These are phyloP conservation scores for Henricia sp. DNA, from an alignment of 53 echinoderm and acorn worm species.

Conservation along the genomic window DNA sequence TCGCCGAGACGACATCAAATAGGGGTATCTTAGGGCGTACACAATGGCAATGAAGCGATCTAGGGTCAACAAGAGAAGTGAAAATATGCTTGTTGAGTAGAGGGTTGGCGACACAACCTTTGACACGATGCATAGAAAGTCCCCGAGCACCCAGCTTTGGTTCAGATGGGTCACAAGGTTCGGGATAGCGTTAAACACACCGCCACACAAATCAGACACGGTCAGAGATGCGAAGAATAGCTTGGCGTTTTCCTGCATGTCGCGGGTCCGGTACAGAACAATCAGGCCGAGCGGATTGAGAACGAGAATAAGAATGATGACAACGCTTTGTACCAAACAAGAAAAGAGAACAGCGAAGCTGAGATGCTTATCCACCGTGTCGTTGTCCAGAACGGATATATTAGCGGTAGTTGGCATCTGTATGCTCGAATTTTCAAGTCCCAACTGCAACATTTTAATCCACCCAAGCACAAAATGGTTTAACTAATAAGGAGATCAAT, in stretches of 20 bases:
- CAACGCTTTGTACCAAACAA: neutral
- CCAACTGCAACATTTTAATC: no score
- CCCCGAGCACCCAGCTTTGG: constrained; percentile 5
- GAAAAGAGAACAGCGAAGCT: neutral
- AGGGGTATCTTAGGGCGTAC: constrained; percentile 38
- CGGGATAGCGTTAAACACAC: neutral
- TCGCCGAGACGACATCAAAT: neutral
- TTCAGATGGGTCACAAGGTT: neutral
- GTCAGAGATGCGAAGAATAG: constrained; percentile 6
- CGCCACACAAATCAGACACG: constrained; percentile 2
- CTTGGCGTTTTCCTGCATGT: constrained; percentile 26
- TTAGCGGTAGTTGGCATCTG: neutral
- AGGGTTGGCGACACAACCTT: neutral
- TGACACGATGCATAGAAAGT: neutral
- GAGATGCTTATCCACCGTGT: neutral
- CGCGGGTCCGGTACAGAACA: constrained; percentile 9
- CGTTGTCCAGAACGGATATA: neutral
- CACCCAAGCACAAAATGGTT: no score
- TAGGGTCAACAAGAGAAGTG: constrained; percentile 27
- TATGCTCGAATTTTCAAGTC: neutral
- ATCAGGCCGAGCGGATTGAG: constrained; percentile 29
- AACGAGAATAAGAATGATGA: neutral
- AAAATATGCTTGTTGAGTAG: neutral
- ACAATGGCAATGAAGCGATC: constrained; percentile 49
- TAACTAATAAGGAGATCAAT: no score